phyloP scores from a whole-genome alignment of 2,113 vertebrate species.

The Porphyrio hochstetteri region DNA sequence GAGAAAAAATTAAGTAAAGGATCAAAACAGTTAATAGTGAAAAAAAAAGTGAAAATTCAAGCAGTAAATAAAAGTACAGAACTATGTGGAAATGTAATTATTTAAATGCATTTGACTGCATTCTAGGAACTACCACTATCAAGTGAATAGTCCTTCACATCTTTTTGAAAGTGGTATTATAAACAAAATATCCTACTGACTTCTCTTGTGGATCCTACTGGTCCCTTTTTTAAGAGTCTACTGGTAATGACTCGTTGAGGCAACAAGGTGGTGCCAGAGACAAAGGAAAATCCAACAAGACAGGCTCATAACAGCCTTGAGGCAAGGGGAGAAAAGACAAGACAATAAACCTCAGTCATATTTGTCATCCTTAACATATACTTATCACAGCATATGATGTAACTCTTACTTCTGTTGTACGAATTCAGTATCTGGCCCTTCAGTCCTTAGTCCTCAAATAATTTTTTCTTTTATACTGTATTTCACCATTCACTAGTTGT shows the following conservation, averaged over 20 bases:
- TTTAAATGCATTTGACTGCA: neutral
- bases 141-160: neutral
- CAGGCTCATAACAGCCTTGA: neutral
- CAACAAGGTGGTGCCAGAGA: conserved; percentile 64
- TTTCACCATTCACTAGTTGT: neutral
- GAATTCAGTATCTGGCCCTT: neutral
- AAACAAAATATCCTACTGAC: neutral
- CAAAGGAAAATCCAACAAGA: neutral
- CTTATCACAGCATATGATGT: neutral
- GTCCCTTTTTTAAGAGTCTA: neutral
- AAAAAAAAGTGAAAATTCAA: neutral
- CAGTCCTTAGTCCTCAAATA: neutral
- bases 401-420: neutral
- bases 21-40: conserved; percentile 38
- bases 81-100: neutral
- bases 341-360: neutral
- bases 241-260: neutral
- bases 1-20: conserved; percentile 4
- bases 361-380: neutral
- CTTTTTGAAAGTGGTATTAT: neutral
- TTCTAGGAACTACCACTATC: neutral
- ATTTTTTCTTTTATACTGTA: neutral
- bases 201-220: neutral
- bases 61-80: neutral
- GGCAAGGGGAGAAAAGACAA: neutral